Percentiles rank a stretch among this genome's conserved stretches.
Evolutionary conservation across 2,113 vertebrate species (phyloP).

Genomic region (Dicaeum eximium): DNA sequence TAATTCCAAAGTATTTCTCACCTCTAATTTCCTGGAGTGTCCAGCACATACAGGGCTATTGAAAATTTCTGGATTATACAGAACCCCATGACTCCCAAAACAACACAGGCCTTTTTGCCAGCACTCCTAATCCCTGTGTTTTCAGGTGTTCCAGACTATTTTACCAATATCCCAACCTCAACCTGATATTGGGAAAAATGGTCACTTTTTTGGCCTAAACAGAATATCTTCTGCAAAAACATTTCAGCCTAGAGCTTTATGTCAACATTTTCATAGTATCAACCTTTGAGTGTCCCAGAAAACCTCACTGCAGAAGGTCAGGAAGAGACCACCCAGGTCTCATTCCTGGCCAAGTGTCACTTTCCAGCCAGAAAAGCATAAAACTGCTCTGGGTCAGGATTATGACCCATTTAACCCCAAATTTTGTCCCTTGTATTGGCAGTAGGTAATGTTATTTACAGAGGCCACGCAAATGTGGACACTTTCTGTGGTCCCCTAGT

Average conservation of each 20-base stretch:
- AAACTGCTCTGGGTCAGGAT: not conserved
- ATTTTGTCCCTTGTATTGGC: not conserved
- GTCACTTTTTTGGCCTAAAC: not conserved
- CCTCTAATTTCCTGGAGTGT: not conserved
- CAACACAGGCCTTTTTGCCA: not conserved
- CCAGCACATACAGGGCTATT: not conserved
- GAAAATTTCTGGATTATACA: not conserved
- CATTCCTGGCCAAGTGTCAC: not conserved
- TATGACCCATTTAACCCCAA: not conserved
- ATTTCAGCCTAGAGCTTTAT: not conserved
- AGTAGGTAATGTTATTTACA: not conserved
- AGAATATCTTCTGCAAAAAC: not conserved
- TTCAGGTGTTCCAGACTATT: not conserved
- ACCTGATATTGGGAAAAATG: rapidly evolving
- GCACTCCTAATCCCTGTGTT: not conserved
- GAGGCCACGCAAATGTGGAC: rapidly evolving
- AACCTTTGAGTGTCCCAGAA: not conserved
- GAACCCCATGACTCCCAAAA: not conserved
- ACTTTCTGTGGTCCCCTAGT: not conserved
- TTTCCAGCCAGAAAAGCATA: not conserved
- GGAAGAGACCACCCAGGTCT: not conserved
- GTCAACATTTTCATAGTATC: not conserved
- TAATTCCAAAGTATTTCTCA: not conserved
- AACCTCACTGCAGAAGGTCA: not conserved
- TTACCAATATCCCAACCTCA: not conserved